Percentiles rank a stretch among this genome's conserved stretches.
Evolutionary conservation across 2,888 invertebrate genomes (phyloP).

Genomic region (Pseudanteris insignis): DNA sequence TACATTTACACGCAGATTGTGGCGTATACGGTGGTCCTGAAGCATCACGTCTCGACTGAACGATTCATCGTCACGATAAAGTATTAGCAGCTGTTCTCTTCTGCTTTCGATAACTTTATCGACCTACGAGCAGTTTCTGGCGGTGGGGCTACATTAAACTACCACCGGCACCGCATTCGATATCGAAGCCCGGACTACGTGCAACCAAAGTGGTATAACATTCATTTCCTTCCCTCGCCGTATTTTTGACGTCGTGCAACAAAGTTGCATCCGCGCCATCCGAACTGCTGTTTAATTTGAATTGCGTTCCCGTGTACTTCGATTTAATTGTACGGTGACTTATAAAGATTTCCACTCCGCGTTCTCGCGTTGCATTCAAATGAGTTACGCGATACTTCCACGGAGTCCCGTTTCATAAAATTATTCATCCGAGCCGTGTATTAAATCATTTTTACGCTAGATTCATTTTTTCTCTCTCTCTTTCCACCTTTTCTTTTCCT

Average conservation of each 20-base stretch:
- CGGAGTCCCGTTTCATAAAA: too few species aligned
- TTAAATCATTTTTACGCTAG: too few species aligned
- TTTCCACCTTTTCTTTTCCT: too few species aligned
- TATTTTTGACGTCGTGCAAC: conserved; percentile 21
- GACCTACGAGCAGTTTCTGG: conserved; percentile 19
- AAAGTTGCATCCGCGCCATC: conserved; percentile 12
- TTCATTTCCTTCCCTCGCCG: conserved; percentile 8
- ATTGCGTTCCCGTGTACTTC: conserved; percentile 6
- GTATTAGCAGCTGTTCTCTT: too few species aligned
- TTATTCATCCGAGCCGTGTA: too few species aligned
- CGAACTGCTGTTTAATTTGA: conserved; percentile 26
- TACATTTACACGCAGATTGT: too few species aligned
- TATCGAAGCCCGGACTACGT: conserved; percentile 25
- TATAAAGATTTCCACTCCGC: conserved; percentile 1
- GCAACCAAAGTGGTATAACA: conserved; percentile 7
- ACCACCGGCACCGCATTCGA: conserved; percentile 29
- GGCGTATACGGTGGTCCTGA: too few species aligned
- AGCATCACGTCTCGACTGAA: too few species aligned
- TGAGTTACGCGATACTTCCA: too few species aligned
- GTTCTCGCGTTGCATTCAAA: conserved; percentile 6
- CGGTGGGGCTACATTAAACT: conserved; percentile 33
- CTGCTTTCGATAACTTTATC: too few species aligned
- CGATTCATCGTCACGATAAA: too few species aligned
- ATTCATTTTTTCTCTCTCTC: too few species aligned
- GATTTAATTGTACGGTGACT: conserved; percentile 14